Conservation (phyloP, 2,888 invertebrate genomes). For the Nymphalis polychloros region DNA sequence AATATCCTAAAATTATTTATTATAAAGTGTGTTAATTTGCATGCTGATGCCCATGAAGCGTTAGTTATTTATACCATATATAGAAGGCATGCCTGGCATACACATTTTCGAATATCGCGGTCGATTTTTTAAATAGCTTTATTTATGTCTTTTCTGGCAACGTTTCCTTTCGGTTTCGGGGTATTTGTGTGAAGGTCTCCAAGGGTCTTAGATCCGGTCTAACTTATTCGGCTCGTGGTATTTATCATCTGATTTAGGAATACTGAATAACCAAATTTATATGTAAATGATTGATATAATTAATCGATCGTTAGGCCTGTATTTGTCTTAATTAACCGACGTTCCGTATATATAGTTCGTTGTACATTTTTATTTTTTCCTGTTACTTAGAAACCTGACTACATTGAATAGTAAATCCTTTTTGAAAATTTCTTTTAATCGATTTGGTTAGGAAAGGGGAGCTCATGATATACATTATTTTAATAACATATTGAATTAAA, state of each 20-base stretch:
- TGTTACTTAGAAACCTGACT: slow-evolving; percentile 1
- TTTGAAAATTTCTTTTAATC: too few species aligned
- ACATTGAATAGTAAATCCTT: too few species aligned
- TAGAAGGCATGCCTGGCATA: not conserved
- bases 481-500: too few species aligned
- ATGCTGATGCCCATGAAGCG: not conserved
- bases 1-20: too few species aligned
- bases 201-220: slow-evolving; percentile 34
- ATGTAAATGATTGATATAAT: slow-evolving; percentile 22
- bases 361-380: slow-evolving; percentile 12
- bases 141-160: slow-evolving; percentile 19
- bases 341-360: slow-evolving; percentile 13
- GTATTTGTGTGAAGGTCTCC: slow-evolving; percentile 37
- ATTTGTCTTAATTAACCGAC: slow-evolving; percentile 16
- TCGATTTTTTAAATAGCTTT: not conserved
- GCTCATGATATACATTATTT: too few species aligned
- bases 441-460: too few species aligned
- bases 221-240: slow-evolving; percentile 18
- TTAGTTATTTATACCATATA: not conserved
- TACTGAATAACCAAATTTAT: slow-evolving; percentile 25
- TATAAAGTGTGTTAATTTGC: too few species aligned
- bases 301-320: slow-evolving; percentile 21
- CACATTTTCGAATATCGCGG: not conserved
- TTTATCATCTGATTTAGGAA: slow-evolving; percentile 27
- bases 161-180: slow-evolving; percentile 30